phyloP scores from a whole-genome alignment of 2,113 vertebrate species.

The Cygnus buccinator region DNA sequence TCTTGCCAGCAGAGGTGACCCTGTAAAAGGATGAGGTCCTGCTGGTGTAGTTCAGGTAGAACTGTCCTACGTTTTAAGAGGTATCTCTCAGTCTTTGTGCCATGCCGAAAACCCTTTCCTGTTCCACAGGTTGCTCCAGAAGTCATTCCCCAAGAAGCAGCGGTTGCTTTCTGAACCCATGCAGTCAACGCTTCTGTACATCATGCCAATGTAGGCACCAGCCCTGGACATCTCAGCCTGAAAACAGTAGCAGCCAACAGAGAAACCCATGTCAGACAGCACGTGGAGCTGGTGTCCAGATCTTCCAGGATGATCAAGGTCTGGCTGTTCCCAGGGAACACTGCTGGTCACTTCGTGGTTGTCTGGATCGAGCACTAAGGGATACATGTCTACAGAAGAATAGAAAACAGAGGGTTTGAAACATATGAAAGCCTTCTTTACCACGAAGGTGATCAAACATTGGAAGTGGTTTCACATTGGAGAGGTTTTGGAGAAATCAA shows the following conservation, averaged over 20 bases:
- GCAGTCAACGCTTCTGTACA: constrained; percentile 77
- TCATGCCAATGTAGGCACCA: constrained; percentile 77
- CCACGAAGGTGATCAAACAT: not conserved
- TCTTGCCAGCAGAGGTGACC: constrained; percentile 59
- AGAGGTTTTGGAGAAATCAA: not conserved
- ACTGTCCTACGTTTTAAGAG: constrained; percentile 68
- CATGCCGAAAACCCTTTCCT: constrained; percentile 78
- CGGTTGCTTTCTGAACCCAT: constrained; percentile 72
- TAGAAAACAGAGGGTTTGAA: not conserved
- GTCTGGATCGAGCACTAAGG: constrained; percentile 67
- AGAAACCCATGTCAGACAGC: constrained; percentile 80
- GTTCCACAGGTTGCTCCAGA: constrained; percentile 79
- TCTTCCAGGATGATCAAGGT: constrained; percentile 78
- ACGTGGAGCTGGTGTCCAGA: constrained; percentile 81
- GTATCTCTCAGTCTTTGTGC: constrained; percentile 74
- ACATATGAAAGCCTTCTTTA: not conserved
- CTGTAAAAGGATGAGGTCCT: constrained; percentile 78
- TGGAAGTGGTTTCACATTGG: not conserved
- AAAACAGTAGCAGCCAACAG: constrained; percentile 77
- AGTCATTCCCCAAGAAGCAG: constrained; percentile 79
- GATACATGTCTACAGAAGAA: constrained; percentile 69
- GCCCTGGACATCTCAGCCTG: constrained; percentile 77
- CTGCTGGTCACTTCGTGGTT: constrained; percentile 81
- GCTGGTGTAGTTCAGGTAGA: constrained; percentile 74
- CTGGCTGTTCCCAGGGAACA: constrained; percentile 82